A percentile compares a stretch with the other conserved stretches of the same genome.
Conservation (phyloP, 2,113 vertebrate species). For the Azemiops feae region DNA sequence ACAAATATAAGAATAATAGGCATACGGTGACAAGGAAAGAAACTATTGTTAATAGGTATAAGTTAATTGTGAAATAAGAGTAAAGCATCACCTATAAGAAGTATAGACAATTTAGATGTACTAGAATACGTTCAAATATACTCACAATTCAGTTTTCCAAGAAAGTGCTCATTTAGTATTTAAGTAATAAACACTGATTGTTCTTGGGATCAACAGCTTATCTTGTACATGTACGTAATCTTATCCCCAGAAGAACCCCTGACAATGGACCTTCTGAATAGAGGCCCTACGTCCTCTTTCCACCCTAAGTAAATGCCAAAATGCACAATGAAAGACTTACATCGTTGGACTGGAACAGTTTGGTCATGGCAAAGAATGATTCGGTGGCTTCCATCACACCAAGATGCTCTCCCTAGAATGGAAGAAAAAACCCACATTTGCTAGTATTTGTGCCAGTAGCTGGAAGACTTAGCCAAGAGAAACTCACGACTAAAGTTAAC, state of each 20-base stretch:
- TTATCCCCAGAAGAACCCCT: not conserved
- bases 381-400: slow-evolving; percentile 96
- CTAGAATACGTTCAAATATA: not conserved
- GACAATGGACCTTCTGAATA: not conserved
- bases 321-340: slow-evolving; percentile 69
- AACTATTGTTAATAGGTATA: not conserved
- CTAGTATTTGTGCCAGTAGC: not conserved
- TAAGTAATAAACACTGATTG: not conserved
- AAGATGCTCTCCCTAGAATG: slow-evolving; percentile 88
- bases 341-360: slow-evolving; percentile 96
- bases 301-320: not conserved
- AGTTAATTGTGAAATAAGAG: not conserved
- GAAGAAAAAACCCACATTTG: not conserved
- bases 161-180: not conserved
- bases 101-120: not conserved
- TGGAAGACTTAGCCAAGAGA: not conserved
- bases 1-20: not conserved
- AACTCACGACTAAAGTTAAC: not conserved
- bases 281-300: not conserved
- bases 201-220: not conserved
- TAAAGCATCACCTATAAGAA: not conserved
- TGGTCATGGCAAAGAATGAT: slow-evolving; percentile 98
- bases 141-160: not conserved
- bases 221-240: not conserved
- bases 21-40: not conserved